Base-by-base conservation (phyloP, 2,113 vertebrate species). In the Dolichallabes microphthalmus region DNA sequence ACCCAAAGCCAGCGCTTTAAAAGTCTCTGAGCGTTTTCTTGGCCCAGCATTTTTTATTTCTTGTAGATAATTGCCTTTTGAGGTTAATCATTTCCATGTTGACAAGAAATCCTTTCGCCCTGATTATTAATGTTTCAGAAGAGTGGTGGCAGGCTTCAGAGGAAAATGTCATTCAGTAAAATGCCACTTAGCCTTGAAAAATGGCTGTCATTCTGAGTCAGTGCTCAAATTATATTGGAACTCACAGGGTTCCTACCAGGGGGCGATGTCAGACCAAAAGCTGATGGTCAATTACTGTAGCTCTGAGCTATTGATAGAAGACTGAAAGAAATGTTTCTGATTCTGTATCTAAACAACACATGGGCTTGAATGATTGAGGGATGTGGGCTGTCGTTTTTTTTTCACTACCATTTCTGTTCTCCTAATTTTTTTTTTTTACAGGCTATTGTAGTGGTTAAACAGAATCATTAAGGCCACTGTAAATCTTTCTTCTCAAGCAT, bases 41-140 rank as follows among this genome's bases (percentile, higher is more conserved):
- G 19, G 2, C 35, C 17, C 2, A 22, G 19, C 50, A 4, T 52
- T 61, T 25, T n/a, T 17, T n/a, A 32, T 57, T 17, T 32, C 76
- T 58, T 58, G 55, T 78, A 57, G 30, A 73, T 39, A 50, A 73
- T 35, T 73, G 73, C 6, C 35, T 53, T 52, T 32, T 53, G 83
- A 84, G 60, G 73, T 76, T 58, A 76, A 58, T 61, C 0, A 63
- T 66, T 84, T 52, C 74, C 61, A 66, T 78, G 60, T 77, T 84
- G 82, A 30, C 17, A 30, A 61, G 55, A 84, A 84, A 53, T 32
- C 73, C n/a, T 63, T 77, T 52, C 50, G 57, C 22, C 30, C 82
- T 73, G 55, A 83, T 4, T 25, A 60, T 74, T 84, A 52, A 76
- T 75, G 58, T 52, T 76, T 76, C 71, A 63, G n/a, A 76, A 60